Conservation (phyloP, 37 sponge, comb jelly and placozoan species). For the Hormiphora californensis region DNA sequence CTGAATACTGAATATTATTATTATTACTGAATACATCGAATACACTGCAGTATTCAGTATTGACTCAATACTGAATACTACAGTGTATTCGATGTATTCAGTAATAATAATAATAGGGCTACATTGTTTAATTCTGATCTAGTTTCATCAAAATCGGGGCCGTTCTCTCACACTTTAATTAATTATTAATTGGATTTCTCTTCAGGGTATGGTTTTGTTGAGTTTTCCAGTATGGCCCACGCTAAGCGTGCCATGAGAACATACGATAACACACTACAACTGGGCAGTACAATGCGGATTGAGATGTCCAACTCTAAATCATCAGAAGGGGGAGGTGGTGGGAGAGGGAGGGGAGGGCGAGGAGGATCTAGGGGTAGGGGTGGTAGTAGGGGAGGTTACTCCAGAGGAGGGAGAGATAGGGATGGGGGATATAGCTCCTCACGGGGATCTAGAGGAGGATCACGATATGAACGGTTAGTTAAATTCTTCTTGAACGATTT, state of each 20-base stretch:
- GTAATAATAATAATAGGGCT: too few species aligned
- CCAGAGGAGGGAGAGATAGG: neutral
- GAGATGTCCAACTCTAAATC: constrained; percentile 33
- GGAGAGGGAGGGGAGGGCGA: neutral
- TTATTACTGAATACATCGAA: too few species aligned
- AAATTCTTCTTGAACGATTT: neutral
- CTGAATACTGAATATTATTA: too few species aligned
- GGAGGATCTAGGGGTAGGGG: neutral
- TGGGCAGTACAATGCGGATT: neutral
- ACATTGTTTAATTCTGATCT: too few species aligned
- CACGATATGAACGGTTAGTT: neutral
- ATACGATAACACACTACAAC: neutral
- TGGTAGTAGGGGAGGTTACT: neutral
- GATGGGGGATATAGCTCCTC: too few species aligned
- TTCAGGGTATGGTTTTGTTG: constrained; percentile 51
- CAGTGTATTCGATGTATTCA: too few species aligned
- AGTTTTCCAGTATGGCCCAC: constrained; percentile 49
- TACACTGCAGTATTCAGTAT: too few species aligned
- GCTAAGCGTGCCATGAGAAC: constrained; percentile 17
- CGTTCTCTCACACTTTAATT: too few species aligned
- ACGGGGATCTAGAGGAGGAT: too few species aligned
- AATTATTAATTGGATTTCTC: too few species aligned
- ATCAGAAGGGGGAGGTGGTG: neutral
- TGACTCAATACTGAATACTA: too few species aligned
- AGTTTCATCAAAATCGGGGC: too few species aligned